Evolutionary conservation across 2,113 vertebrate genomes (phyloP).

Genomic region (Bostrychus sinensis): DNA sequence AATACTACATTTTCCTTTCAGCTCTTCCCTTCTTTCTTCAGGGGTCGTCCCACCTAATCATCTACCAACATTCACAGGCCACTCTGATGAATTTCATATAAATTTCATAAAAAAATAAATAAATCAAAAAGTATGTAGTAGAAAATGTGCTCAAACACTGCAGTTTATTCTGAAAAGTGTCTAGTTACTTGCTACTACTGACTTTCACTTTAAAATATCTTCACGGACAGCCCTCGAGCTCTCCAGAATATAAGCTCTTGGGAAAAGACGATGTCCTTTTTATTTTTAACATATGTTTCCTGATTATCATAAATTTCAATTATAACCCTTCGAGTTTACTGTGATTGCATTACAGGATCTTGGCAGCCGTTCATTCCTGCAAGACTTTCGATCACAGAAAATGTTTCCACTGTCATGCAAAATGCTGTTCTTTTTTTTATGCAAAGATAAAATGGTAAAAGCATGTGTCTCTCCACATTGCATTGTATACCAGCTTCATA

Average conservation of each 20-base stretch:
- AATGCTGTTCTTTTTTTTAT: slow-evolving; percentile 11
- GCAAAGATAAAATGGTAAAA: slow-evolving; percentile 15
- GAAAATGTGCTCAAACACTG: too few relatives aligned
- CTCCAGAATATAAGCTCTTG: neutral
- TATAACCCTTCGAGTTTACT: neutral
- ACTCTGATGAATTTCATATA: too few relatives aligned
- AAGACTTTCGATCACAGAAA: slow-evolving; percentile 6
- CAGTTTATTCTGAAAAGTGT: too few relatives aligned
- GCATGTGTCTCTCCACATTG: neutral
- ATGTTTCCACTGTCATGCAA: slow-evolving; percentile 10
- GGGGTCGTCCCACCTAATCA: too few relatives aligned
- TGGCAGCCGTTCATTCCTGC: neutral
- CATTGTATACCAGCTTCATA: neutral
- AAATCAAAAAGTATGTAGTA: too few relatives aligned
- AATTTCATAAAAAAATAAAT: too few relatives aligned
- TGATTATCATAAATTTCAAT: slow-evolving; percentile 4
- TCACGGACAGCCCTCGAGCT: neutral
- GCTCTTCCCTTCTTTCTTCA: too few relatives aligned
- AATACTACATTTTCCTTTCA: too few relatives aligned
- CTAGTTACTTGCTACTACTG: too few relatives aligned
- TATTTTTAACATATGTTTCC: slow-evolving; percentile 12
- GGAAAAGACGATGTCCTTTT: neutral
- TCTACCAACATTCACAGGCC: too few relatives aligned
- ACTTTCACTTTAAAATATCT: too few relatives aligned
- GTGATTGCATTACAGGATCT: slow-evolving; percentile 3